Percentiles rank a stretch among this genome's conserved stretches.
Evolutionary conservation across 1,140 invertebrate species (phyloP).

Genomic region (Cotesia vestalis): DNA sequence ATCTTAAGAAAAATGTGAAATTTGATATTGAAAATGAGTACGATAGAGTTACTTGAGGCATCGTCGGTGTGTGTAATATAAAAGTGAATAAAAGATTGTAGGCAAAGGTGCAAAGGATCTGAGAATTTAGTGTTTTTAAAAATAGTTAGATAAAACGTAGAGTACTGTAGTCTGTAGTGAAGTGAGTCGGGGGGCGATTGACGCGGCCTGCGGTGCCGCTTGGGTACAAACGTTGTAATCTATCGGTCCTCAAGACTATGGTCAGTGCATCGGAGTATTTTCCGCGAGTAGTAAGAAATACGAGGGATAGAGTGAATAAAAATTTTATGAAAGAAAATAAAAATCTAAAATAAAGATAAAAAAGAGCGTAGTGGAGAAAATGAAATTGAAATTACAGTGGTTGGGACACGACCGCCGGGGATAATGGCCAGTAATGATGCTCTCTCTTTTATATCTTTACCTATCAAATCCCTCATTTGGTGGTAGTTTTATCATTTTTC

Average conservation of each 20-base stretch:
- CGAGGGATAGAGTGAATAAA: conserved; percentile 12
- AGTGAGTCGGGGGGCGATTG: conserved; percentile 22
- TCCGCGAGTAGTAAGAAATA: conserved; percentile 38
- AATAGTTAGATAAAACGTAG: conserved; percentile 32
- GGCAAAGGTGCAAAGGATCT: conserved; percentile 9
- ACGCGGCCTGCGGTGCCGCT: conserved; percentile 40
- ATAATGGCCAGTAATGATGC: conserved; percentile 54
- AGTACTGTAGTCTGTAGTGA: background rate
- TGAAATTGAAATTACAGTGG: conserved; percentile 61
- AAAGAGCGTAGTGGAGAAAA: conserved; percentile 46
- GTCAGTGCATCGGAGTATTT: conserved; percentile 50
- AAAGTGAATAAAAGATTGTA: conserved; percentile 3
- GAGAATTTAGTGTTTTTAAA: conserved; percentile 43
- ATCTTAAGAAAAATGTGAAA: conserved; percentile 9
- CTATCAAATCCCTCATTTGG: conserved; percentile 19
- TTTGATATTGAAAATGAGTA: conserved; percentile 21
- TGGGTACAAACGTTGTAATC: conserved; percentile 50
- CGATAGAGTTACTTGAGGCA: conserved; percentile 22
- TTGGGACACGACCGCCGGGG: conserved; percentile 46
- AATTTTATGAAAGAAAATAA: conserved; percentile 42
- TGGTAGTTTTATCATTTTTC: conserved; percentile 23
- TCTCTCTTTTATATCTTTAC: conserved; percentile 33
- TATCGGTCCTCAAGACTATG: conserved; percentile 17
- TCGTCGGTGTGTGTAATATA: conserved; percentile 3
- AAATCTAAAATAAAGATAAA: too few species aligned